A percentile compares a stretch with the other conserved stretches of the same genome.
Evolutionary conservation across 1,140 invertebrate genomes (phyloP).

Genomic region (Grapholita molesta): DNA sequence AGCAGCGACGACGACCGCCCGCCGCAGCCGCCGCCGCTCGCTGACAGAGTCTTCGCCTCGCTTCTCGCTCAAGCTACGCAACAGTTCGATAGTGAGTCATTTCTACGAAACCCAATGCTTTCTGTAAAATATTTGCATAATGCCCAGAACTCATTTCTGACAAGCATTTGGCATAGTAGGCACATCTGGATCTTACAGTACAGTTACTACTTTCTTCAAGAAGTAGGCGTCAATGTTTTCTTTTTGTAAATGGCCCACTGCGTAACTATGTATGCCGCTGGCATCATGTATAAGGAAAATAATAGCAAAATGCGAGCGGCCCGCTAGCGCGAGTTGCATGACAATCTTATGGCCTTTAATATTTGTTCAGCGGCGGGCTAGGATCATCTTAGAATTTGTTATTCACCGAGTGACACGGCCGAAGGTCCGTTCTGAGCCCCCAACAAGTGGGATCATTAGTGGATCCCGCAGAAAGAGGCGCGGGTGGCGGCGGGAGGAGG

Average conservation of each 20-base stretch:
- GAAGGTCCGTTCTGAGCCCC: slow-evolving; percentile 66
- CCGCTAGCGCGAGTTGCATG: slow-evolving; percentile 22
- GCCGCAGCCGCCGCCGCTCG: slow-evolving; percentile 77
- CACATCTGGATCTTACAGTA: no score
- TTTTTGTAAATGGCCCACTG: not conserved
- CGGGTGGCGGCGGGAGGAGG: slow-evolving; percentile 25
- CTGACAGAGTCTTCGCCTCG: slow-evolving; percentile 81
- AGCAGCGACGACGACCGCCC: slow-evolving; percentile 81
- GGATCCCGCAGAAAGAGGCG: slow-evolving; percentile 35
- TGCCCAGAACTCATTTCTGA: no score
- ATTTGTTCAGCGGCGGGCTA: slow-evolving; percentile 26
- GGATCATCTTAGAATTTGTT: slow-evolving; percentile 64
- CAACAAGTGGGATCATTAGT: slow-evolving; percentile 77
- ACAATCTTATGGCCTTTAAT: slow-evolving; percentile 25
- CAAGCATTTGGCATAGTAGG: no score
- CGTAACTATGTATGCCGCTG: not conserved
- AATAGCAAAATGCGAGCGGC: slow-evolving; percentile 10
- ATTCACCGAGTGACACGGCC: slow-evolving; percentile 70
- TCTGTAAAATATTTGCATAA: not conserved
- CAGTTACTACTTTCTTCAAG: no score
- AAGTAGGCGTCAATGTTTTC: no score
- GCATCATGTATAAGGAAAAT: slow-evolving; percentile 6
- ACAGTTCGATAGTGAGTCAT: slow-evolving; percentile 78
- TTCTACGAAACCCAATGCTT: not conserved
- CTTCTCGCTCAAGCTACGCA: slow-evolving; percentile 81